Conservation (phyloP, 2,797 vertebrate species). For the Paguma larvata region DNA sequence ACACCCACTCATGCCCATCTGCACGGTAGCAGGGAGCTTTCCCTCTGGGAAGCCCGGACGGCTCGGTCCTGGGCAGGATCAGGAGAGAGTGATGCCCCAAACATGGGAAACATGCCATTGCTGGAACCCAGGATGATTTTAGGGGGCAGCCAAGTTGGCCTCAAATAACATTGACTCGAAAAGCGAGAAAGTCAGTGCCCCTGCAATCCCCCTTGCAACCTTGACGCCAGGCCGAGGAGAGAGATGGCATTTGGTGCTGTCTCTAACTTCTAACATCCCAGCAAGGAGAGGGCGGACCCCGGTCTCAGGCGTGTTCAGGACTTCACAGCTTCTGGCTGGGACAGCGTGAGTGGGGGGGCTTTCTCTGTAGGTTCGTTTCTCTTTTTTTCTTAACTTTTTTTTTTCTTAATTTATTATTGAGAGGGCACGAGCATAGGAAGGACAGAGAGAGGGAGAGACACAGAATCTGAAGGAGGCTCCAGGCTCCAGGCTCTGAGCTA, state of each 20-base stretch:
- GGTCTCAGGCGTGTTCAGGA: not conserved
- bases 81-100: not conserved
- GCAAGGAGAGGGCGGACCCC: not conserved
- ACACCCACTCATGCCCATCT: not conserved
- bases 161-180: not conserved
- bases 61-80: not conserved
- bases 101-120: not conserved
- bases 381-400: too few relatives aligned
- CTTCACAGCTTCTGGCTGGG: not conserved
- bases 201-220: not conserved
- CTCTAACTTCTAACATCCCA: not conserved
- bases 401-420: too few relatives aligned
- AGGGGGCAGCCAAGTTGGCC: not conserved
- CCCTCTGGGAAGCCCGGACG: too few relatives aligned
- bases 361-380: not conserved
- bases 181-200: not conserved
- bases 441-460: too few relatives aligned
- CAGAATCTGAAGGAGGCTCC: too few relatives aligned
- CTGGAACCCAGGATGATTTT: not conserved
- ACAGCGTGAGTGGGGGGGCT: not conserved
- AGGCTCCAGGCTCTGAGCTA: too few relatives aligned
- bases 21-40: not conserved
- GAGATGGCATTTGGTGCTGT: fast-evolving
- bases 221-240: not conserved
- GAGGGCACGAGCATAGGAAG: too few relatives aligned